These are phyloP conservation scores for Helogale parvula DNA, from an alignment of 2,113 vertebrate genomes.

Conservation along the genomic window DNA sequence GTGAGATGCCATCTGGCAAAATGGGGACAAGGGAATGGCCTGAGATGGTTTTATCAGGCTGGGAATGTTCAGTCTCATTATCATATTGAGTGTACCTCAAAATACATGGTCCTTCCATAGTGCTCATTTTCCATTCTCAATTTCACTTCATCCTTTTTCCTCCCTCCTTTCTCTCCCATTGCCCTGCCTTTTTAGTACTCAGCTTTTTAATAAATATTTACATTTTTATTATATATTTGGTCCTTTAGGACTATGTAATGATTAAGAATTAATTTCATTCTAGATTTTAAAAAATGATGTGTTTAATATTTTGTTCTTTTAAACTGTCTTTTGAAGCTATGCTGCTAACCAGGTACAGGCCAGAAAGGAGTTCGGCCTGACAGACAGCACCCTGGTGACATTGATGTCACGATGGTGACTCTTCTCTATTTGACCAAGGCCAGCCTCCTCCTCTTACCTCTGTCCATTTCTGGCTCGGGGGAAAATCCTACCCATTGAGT, in stretches of 20 bases:
- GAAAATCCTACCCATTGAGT: conserved; percentile 16
- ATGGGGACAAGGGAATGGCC: not conserved
- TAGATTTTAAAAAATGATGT: conserved; percentile 13
- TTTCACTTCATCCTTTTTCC: conserved; percentile 14
- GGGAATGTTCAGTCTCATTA: not conserved
- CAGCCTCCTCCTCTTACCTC: conserved; percentile 64
- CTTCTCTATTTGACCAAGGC: conserved; percentile 69
- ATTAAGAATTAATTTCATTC: conserved; percentile 66
- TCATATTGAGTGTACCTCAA: conserved; percentile 56
- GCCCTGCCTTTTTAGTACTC: conserved; percentile 62
- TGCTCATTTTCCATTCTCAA: not conserved
- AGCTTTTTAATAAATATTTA: conserved; percentile 62
- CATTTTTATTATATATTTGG: conserved; percentile 75
- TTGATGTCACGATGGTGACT: conserved; percentile 35
- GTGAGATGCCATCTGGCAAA: conserved; percentile 12
- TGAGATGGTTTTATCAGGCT: not conserved
- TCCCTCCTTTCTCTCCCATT: not conserved
- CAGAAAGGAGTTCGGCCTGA: conserved; percentile 59
- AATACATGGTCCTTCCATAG: conserved; percentile 21
- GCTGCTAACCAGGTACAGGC: conserved; percentile 70
- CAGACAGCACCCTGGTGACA: conserved; percentile 30
- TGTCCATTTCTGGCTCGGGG: conserved; percentile 56
- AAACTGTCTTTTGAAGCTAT: conserved; percentile 74
- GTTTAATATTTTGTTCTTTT: conserved; percentile 68
- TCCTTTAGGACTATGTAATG: conserved; percentile 69